phyloP scores from a whole-genome alignment of 1,140 invertebrate genomes.

The Aphis gossypii region DNA sequence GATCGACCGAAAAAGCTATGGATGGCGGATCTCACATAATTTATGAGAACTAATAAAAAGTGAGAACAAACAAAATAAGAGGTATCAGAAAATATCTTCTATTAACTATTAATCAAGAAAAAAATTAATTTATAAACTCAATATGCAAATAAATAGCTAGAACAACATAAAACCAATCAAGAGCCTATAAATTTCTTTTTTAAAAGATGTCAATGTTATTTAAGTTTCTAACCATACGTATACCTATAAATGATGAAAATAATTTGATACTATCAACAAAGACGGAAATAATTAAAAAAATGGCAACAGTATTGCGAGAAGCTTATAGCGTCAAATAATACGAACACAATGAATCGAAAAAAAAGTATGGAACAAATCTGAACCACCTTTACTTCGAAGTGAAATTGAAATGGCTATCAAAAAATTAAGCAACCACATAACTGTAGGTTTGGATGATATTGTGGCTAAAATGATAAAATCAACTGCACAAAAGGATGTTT shows the following conservation, averaged over 20 bases:
- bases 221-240: too few species aligned
- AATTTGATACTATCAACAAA: not conserved
- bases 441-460: not conserved
- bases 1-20: not conserved
- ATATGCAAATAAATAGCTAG: not conserved
- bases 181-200: not conserved
- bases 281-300: not conserved
- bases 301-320: slow-evolving; percentile 2
- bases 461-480: not conserved
- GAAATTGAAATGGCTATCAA: not conserved
- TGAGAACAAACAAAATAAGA: not conserved
- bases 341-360: not conserved
- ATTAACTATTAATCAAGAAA: too few species aligned
- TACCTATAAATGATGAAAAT: too few species aligned
- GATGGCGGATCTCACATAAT: not conserved
- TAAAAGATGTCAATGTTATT: not conserved
- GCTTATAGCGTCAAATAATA: not conserved
- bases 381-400: not conserved
- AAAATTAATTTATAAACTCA: not conserved
- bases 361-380: not conserved
- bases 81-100: not conserved
- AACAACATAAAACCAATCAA: slow-evolving; percentile 9
- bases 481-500: not conserved
- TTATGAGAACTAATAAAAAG: not conserved
- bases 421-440: not conserved